Evolutionary conservation across 2,113 vertebrate genomes (phyloP).

Genomic region (Pygoscelis adeliae): DNA sequence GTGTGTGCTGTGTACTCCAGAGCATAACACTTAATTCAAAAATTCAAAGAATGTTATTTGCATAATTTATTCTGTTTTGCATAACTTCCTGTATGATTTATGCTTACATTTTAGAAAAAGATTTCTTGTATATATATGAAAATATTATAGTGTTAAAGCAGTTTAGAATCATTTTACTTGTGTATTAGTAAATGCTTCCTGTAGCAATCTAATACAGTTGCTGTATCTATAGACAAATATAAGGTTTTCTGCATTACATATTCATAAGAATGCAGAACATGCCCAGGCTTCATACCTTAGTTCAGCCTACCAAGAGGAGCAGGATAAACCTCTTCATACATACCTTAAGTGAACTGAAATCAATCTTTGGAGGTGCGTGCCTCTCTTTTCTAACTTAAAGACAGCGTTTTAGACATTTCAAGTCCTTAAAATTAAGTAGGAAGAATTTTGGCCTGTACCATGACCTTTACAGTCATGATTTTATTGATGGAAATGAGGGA

Average conservation of each 20-base stretch:
- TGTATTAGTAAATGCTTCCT: background rate
- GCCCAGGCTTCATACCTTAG: background rate
- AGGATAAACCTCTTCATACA: background rate
- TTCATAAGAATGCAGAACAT: background rate
- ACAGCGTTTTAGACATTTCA: rapidly evolving
- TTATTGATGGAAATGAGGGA: background rate
- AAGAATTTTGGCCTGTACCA: background rate
- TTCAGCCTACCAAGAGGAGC: background rate
- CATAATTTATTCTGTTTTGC: background rate
- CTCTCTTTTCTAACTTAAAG: background rate
- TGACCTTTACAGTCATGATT: background rate
- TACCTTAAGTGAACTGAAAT: background rate
- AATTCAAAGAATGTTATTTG: background rate
- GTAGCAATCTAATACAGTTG: background rate
- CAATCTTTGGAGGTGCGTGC: rapidly evolving
- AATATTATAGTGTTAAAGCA: background rate
- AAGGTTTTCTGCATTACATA: background rate
- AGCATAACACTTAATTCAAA: background rate
- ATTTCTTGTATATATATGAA: background rate
- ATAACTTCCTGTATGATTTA: background rate
- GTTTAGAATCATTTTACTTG: background rate
- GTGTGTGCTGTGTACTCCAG: background rate
- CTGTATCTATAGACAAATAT: background rate
- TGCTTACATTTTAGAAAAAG: background rate
- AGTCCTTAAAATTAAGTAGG: background rate